A percentile compares a stretch with the other conserved stretches of the same genome.
phyloP scores from a whole-genome alignment of 2,797 vertebrate genomes.

The Neosilurus hyrtlii region DNA sequence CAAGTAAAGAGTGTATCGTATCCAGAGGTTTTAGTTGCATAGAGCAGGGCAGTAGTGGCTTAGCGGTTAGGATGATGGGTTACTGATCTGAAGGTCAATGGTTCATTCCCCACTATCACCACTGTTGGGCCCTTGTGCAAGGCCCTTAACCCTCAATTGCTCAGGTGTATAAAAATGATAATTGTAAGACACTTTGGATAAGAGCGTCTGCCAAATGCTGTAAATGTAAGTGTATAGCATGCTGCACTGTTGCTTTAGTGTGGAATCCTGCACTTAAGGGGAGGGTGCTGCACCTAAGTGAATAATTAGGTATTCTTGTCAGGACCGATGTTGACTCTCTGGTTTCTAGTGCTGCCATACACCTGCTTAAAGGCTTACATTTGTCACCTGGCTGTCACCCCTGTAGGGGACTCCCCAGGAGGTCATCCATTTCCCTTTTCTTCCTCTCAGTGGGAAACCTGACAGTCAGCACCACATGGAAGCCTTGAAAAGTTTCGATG shows the following conservation, averaged over 20 bases:
- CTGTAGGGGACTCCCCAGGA: conserved; percentile 48
- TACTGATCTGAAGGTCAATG: too few species aligned
- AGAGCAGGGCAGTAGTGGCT: too few species aligned
- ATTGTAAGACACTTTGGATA: too few species aligned
- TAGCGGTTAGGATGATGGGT: too few species aligned
- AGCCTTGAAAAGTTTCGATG: conserved; percentile 48
- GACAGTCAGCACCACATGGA: conserved; percentile 54
- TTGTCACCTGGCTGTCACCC: conserved; percentile 56
- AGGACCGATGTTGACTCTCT: conserved; percentile 46
- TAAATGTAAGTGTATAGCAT: too few species aligned
- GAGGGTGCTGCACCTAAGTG: conserved; percentile 43
- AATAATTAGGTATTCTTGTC: conserved; percentile 54
- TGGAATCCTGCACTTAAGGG: conserved; percentile 28
- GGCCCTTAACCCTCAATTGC: too few species aligned
- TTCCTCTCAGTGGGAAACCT: conserved; percentile 46
- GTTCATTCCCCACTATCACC: too few species aligned
- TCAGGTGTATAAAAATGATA: too few species aligned
- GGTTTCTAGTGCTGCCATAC: conserved; percentile 40
- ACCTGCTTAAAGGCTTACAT: conserved; percentile 51
- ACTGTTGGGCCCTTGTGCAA: too few species aligned
- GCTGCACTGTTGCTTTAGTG: conserved; percentile 3
- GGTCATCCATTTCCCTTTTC: conserved; percentile 52
- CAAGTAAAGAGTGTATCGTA: neutral
- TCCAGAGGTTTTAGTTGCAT: neutral
- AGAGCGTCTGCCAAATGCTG: too few species aligned